phyloP scores from a whole-genome alignment of 2,888 invertebrate species.

The Podotricha telesiphe region DNA sequence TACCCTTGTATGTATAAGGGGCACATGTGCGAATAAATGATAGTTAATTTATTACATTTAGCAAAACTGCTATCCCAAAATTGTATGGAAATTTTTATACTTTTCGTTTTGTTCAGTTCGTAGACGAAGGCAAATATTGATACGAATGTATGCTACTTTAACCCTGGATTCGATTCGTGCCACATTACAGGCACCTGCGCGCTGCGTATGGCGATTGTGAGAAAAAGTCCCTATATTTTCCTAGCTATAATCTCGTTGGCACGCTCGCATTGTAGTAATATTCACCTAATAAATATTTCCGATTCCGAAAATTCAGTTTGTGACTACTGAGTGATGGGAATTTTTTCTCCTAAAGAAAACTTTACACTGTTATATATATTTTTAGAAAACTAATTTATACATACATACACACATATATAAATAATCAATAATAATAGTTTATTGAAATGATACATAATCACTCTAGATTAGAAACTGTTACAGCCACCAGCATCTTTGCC shows the following conservation, averaged over 20 bases:
- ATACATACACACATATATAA: no score
- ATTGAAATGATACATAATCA: no score
- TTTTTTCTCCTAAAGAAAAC: not conserved
- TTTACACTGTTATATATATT: not conserved
- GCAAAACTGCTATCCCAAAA: not conserved
- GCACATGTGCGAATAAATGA: no score
- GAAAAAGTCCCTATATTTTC: conserved; percentile 57
- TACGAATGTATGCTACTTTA: conserved; percentile 40
- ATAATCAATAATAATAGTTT: no score
- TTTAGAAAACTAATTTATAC: no score
- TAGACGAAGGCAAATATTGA: conserved; percentile 35
- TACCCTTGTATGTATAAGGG: no score
- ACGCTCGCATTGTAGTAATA: conserved; percentile 66
- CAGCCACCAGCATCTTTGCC: no score
- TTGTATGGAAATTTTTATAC: not conserved
- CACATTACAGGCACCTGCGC: conserved; percentile 77
- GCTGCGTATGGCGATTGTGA: conserved; percentile 61
- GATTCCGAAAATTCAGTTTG: conserved; percentile 62
- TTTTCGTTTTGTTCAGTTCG: conserved; percentile 8
- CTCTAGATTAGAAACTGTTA: no score
- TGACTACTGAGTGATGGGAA: conserved; percentile 64
- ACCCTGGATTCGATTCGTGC: conserved; percentile 63
- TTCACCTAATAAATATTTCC: conserved; percentile 78
- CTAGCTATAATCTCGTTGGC: conserved; percentile 65
- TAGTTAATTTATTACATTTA: conserved; percentile 8